Evolutionary conservation across 2,888 invertebrate species (phyloP).

Genomic region (Oasisia sp.): DNA sequence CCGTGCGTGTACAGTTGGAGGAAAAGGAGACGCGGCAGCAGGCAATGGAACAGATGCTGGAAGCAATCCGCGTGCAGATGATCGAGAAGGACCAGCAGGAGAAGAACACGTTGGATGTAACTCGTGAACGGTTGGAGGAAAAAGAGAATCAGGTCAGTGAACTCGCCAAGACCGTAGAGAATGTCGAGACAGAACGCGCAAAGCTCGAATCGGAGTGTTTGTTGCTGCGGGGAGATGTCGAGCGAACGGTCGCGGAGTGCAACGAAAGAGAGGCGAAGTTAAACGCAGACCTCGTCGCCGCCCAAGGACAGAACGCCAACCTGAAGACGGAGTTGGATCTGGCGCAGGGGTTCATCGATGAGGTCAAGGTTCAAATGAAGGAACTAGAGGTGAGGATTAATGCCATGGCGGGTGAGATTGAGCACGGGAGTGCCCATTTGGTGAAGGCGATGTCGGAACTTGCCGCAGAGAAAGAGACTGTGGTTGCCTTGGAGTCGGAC

Average conservation of each 20-base stretch:
- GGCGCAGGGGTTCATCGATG: neutral
- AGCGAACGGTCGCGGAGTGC: too few species aligned
- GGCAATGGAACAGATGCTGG: neutral
- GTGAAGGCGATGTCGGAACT: neutral
- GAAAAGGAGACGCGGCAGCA: neutral
- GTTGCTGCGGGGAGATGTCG: too few species aligned
- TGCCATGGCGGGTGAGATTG: neutral
- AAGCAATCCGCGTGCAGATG: neutral
- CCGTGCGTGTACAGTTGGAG: neutral
- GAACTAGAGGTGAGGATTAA: neutral
- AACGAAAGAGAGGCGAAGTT: too few species aligned
- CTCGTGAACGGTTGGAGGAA: neutral
- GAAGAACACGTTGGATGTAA: neutral
- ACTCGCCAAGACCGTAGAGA: neutral
- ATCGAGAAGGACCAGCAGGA: neutral
- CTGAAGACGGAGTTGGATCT: neutral
- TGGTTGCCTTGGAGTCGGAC: neutral
- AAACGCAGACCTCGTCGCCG: neutral
- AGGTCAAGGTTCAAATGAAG: neutral
- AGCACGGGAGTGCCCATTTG: neutral
- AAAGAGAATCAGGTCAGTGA: neutral
- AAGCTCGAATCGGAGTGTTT: neutral
- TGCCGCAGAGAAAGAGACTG: neutral
- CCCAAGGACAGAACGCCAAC: neutral
- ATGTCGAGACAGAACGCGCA: neutral